Base-by-base conservation (phyloP, 2,888 invertebrate genomes). In the Thecophora atra region DNA sequence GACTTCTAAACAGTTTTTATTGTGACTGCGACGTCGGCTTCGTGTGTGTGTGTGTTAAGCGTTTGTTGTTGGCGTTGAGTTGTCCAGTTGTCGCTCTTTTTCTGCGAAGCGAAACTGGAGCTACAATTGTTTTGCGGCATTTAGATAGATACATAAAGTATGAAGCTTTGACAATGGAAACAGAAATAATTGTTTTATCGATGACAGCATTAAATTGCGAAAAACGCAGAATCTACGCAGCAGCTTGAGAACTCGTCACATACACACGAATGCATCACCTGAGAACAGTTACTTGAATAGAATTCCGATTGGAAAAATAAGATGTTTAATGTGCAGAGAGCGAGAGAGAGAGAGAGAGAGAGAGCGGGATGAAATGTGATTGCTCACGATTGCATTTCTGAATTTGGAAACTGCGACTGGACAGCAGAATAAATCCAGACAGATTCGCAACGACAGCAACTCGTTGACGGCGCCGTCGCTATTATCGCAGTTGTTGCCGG, bases 181-280 rank as follows among this genome's bases (percentile, higher is more conserved):
- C 28, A 51, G 47, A 13, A 65, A 51, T 44, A 66, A 66, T 30
- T 51, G 66, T 30, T 58, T 58, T 58, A 68, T 58, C n/a, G 44
- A 58, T 66, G 11, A 30, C 19, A 15, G 21, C 44, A 44, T 24
- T 30, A 52, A 66, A 37, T 54, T 24, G 19, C 6, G 56, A 67
- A 13, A 11, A 67, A 30, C 42, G 11, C 6, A 11, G 42, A 17
- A 11, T 67, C 37, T 19, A 30, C 3, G 52, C 21, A 30, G 54
- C 54, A 67, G 56, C 67, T 21, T 19, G 67, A 67, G 56, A 67
- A 56, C 67, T 67, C 17, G 67, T 56, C 67, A 37, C 54, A 52
- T 19, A 19, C 21, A 19, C 54, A 30, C 67, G n/a, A 19, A 24
- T 11, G n/a, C 60, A 17, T 4, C n/a, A 3, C 28, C 28, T 60